Base-by-base conservation (phyloP, 2,888 invertebrate species). In the Melanargia galathea region DNA sequence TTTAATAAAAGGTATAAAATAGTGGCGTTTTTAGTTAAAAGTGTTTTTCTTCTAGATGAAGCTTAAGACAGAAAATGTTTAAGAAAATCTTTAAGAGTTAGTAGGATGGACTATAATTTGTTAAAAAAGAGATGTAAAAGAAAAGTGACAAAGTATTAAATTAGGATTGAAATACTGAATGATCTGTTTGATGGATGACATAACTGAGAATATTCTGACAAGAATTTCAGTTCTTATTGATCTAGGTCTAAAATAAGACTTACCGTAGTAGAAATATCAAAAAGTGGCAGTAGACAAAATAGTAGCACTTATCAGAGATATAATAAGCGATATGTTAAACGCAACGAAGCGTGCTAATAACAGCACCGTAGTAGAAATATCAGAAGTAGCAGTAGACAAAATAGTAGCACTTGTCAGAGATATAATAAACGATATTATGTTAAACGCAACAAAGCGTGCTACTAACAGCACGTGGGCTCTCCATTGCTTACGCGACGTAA, bases 401-500 rank as follows among this genome's bases (percentile, higher is more conserved):
- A 18, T 1, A 52, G 13, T 20, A 13, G 20, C 24, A 26, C 16
- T 1, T 30, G n/a, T 35, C 52, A 20, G 20, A 20, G 11, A 35
- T 20, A 16, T 10, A 18, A 18, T 20, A 18, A 35, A 18, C 51
- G 11, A 33, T 52, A 52, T 55, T n/a, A n/a, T n/a, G 26, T 55
- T 24, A 58, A 10, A 58, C 6, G 24, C 26, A 59, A 48, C 49
- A 40, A 51, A 11, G 24, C 59, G 51, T 59, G 38, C 22, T 38
- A 61, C 60, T n/a, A 64, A 60, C 60, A 64, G 71, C 72, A 74
- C 73, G 75, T 73, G 65, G 75, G 51, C 61, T 54, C 58, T 64
- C 46, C 46, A 22, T 22, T 46, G 55, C 43, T 57, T 59, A 63
- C 64, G 58, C 38, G 65, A 60, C 78, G 76, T 84, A 80, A 84